These are phyloP conservation scores for Acrobasis repandana DNA, from an alignment of 2,888 invertebrate species.

Conservation along the genomic window DNA sequence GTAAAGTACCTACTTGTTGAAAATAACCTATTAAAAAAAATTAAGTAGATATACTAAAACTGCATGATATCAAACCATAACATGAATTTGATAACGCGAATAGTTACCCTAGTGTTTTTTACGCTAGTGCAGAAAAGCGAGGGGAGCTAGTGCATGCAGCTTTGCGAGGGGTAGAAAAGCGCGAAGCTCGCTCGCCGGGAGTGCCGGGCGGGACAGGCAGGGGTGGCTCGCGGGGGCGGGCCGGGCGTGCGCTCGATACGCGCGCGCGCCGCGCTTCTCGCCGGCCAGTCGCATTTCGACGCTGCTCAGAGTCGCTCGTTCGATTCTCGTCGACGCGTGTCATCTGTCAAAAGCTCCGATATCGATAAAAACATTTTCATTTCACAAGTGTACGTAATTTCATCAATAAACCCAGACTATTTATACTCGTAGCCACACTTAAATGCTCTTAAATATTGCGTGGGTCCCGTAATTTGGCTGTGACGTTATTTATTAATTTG, in stretches of 20 bases:
- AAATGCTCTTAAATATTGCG: slow-evolving; percentile 30
- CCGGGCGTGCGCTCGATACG: slow-evolving; percentile 75
- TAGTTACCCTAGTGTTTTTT: slow-evolving; percentile 2
- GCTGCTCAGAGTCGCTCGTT: slow-evolving; percentile 52
- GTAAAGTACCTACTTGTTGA: no score
- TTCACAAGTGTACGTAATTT: slow-evolving; percentile 65
- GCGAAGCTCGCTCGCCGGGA: slow-evolving; percentile 47
- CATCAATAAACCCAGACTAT: slow-evolving; percentile 21
- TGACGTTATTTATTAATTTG: slow-evolving; percentile 48
- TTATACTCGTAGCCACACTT: slow-evolving; percentile 8
- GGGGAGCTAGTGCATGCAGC: slow-evolving; percentile 40
- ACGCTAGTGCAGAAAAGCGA: slow-evolving; percentile 33
- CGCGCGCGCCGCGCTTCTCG: slow-evolving; percentile 69
- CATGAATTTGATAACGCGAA: not conserved
- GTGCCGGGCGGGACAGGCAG: slow-evolving; percentile 59
- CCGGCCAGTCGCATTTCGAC: slow-evolving; percentile 71
- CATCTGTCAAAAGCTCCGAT: slow-evolving; percentile 70
- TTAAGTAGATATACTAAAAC: no score
- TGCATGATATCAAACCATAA: no score
- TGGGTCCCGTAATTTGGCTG: slow-evolving; percentile 23
- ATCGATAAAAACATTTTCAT: slow-evolving; percentile 60
- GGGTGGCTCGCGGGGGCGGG: slow-evolving; percentile 60
- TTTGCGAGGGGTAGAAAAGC: slow-evolving; percentile 39
- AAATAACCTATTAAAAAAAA: no score
- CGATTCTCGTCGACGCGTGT: slow-evolving; percentile 52